Evolutionary conservation across 1,140 invertebrate genomes (phyloP).

Genomic region (Elymnias hypermnestra): DNA sequence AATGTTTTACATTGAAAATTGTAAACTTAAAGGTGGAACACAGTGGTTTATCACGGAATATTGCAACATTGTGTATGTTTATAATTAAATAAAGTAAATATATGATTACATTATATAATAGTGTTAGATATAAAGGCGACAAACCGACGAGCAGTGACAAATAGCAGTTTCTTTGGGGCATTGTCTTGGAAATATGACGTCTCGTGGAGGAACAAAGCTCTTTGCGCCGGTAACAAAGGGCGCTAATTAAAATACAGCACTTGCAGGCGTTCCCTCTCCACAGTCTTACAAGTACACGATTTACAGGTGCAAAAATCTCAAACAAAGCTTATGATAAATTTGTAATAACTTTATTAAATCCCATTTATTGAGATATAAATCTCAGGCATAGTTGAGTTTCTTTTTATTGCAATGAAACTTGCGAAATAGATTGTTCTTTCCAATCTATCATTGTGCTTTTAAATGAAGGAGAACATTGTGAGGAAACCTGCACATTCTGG

Average conservation of each 20-base stretch:
- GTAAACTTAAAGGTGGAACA: too few species aligned
- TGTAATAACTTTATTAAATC: too few species aligned
- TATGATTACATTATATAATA: background rate
- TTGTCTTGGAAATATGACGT: constrained; percentile 8
- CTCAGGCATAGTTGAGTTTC: too few species aligned
- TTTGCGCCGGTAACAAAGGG: constrained; percentile 7
- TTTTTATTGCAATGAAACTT: too few species aligned
- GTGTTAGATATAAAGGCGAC: background rate
- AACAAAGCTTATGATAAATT: background rate
- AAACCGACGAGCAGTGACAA: constrained; percentile 4
- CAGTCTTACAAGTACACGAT: background rate
- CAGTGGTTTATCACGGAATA: too few species aligned
- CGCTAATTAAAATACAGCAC: constrained; percentile 14
- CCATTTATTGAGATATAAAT: too few species aligned
- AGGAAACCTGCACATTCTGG: too few species aligned
- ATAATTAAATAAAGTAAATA: background rate
- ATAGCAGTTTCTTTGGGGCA: constrained; percentile 9
- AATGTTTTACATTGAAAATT: too few species aligned
- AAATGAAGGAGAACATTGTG: too few species aligned
- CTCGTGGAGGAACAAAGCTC: constrained; percentile 5
- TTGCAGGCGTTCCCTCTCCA: constrained; percentile 6
- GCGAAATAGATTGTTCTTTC: too few species aligned
- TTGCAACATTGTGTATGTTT: background rate
- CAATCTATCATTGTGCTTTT: too few species aligned
- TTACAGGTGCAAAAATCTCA: background rate